These are phyloP conservation scores for Pocillopora grandis DNA, from an alignment of 92 coral and sea anemone genomes.

Conservation along the genomic window DNA sequence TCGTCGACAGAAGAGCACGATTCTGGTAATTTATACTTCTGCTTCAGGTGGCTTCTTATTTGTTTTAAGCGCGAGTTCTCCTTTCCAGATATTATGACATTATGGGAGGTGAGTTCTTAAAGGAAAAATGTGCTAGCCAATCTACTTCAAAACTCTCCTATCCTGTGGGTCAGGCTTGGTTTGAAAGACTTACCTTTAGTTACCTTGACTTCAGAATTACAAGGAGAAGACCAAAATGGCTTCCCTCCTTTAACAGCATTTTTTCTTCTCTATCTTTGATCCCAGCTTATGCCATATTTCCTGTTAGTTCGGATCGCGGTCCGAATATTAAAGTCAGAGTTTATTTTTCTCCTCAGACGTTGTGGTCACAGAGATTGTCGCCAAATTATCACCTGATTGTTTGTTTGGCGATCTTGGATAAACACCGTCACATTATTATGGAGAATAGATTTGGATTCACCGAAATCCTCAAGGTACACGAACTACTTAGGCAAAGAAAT, in stretches of 20 bases:
- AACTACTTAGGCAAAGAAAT: too few species aligned
- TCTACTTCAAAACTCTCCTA: too few species aligned
- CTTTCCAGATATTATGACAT: slow-evolving; percentile 87
- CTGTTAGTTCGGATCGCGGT: not conserved
- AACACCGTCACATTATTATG: slow-evolving; percentile 81
- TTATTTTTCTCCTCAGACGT: slow-evolving; percentile 48
- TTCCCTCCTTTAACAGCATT: too few species aligned
- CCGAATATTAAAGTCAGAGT: not conserved
- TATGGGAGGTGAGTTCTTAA: slow-evolving; percentile 88
- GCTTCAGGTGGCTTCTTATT: slow-evolving; percentile 96
- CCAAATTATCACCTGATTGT: slow-evolving; percentile 91
- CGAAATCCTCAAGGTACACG: slow-evolving; percentile 82
- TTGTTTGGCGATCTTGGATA: slow-evolving; percentile 90
- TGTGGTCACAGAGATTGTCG: slow-evolving; percentile 93
- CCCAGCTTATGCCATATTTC: too few species aligned
- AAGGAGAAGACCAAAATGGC: too few species aligned
- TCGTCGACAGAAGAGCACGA: slow-evolving; percentile 83
- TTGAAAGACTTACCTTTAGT: too few species aligned
- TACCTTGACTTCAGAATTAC: too few species aligned
- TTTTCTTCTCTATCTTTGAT: too few species aligned
- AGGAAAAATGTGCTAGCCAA: not conserved
- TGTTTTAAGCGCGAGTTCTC: slow-evolving; percentile 91
- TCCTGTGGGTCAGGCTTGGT: too few species aligned
- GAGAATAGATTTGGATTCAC: slow-evolving; percentile 87
- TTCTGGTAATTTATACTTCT: slow-evolving; percentile 95